These are phyloP conservation scores for Rhamphomyia laevipes DNA, from an alignment of 2,888 invertebrate species.

Conservation along the genomic window DNA sequence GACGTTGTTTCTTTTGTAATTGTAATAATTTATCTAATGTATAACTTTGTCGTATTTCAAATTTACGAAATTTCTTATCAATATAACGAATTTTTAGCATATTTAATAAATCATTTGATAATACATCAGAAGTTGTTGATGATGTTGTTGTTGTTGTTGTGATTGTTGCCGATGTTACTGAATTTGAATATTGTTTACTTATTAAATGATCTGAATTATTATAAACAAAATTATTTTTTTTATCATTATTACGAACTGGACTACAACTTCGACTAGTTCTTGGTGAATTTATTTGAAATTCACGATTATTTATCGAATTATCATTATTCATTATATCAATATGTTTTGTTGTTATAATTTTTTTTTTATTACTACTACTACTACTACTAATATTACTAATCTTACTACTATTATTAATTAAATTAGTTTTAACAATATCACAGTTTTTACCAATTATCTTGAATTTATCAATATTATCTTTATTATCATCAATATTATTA, in stretches of 20 bases:
- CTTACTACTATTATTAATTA: conserved; percentile 4
- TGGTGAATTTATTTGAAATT: conserved; percentile 28
- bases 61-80: conserved; percentile 39
- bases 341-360: conserved; percentile 1
- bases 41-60: conserved; percentile 61
- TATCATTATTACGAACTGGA: conserved; percentile 15
- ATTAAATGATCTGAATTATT: conserved; percentile 2
- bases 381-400: conserved; percentile 1
- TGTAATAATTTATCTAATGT: conserved; percentile 56
- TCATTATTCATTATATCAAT: background rate
- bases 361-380: conserved; percentile 12
- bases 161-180: no score
- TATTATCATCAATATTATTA: background rate
- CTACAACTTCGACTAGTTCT: conserved; percentile 28
- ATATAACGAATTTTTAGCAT: conserved; percentile 31
- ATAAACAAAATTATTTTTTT: conserved; percentile 13
- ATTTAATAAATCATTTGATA: conserved; percentile 12
- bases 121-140: no score
- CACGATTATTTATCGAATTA: conserved; percentile 9
- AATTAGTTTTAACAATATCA: conserved; percentile 6
- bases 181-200: no score
- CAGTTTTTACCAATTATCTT: conserved; percentile 5
- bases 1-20: conserved; percentile 57
- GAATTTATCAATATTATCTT: background rate
- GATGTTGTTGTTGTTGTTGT: no score